Evolutionary conservation across 37 sponge, comb jelly and placozoan genomes (phyloP), one percentile per base, ranked within the genome.

Genomic region (Haliclona indistincta): DNA sequence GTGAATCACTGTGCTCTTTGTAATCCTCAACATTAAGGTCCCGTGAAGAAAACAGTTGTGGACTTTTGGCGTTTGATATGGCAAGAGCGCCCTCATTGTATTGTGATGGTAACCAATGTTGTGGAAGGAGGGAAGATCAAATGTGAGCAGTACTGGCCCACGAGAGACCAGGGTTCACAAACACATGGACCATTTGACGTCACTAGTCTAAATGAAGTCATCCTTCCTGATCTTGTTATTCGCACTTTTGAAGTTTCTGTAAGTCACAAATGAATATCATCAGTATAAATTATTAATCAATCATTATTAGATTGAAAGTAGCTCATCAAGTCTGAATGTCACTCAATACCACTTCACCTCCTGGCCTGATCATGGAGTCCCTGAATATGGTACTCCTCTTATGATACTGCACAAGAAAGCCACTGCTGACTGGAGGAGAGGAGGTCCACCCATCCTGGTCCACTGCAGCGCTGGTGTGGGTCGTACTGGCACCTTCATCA

Each of bases 21-120:
- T 58, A n/a, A 47, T 15, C 51, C 51, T 47, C 51, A 28, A 22
- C 33, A 28, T 51, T 20, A 43, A 89, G 90, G 86, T 61, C 91
- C 91, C 4, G 42, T 73, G 5, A 64, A 73, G 23, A 41, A 51
- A 0, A 90, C 91, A 23, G 42, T 81, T 19, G 71, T 64, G 22
- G 91, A 85, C 82, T 84, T 84, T 67, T 90, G 91, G 91, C 76
- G 75, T 38, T 38, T 85, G 32, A 45, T 90, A 4, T 90, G 91
- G 91, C 87, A 84, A 56, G 85, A 90, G 63, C 41, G 51, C 20
- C 56, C 76, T 20, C 54, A 71, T 19, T 42, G 63, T 37, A 79
- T 90, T 43, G 91, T 85, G 64, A 90, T 91, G 92, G 49, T 91
- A 25, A 91, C 92, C 64, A 81, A 86, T 54, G 26, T 91, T 53